A percentile compares a stretch with the other conserved stretches of the same genome.
Evolutionary conservation across 2,113 vertebrate species (phyloP).

Genomic region (Callipepla californica): DNA sequence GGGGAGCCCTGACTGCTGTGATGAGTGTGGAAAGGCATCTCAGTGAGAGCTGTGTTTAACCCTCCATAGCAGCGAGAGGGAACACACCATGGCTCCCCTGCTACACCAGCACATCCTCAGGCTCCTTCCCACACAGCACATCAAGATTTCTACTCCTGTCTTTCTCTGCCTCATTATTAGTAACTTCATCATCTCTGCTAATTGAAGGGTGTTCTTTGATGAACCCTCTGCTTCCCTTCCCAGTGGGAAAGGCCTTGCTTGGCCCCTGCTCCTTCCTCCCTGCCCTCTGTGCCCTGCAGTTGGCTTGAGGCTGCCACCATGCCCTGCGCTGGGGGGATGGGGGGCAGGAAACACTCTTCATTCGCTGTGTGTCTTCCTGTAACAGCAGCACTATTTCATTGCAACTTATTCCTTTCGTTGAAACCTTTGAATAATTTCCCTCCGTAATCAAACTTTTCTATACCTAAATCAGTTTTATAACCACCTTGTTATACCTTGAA

Average conservation of each 20-base stretch:
- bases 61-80: rapidly evolving
- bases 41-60: not conserved
- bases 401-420: conserved; percentile 40
- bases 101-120: not conserved
- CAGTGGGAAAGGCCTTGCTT: not conserved
- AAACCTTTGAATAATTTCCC: conserved; percentile 44
- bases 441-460: conserved; percentile 68
- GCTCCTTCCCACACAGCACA: not conserved
- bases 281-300: not conserved
- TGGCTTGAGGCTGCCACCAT: not conserved
- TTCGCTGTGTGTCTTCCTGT: not conserved
- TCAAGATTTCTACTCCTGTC: conserved; percentile 17
- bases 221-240: not conserved
- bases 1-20: not conserved
- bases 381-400: conserved; percentile 34
- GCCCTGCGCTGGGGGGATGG: not conserved
- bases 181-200: conserved; percentile 35
- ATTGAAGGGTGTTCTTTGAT: not conserved
- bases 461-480: conserved; percentile 72
- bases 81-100: rapidly evolving
- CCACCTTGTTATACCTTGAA: conserved; percentile 66
- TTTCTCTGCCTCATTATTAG: conserved; percentile 26
- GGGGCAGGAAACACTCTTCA: conserved; percentile 16
- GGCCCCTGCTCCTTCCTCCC: not conserved
- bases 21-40: conserved; percentile 7